A percentile compares a stretch with the other conserved stretches of the same genome.
These are phyloP conservation scores for Linepithema humile DNA, from an alignment of 1,140 invertebrate species.

Conservation along the genomic window DNA sequence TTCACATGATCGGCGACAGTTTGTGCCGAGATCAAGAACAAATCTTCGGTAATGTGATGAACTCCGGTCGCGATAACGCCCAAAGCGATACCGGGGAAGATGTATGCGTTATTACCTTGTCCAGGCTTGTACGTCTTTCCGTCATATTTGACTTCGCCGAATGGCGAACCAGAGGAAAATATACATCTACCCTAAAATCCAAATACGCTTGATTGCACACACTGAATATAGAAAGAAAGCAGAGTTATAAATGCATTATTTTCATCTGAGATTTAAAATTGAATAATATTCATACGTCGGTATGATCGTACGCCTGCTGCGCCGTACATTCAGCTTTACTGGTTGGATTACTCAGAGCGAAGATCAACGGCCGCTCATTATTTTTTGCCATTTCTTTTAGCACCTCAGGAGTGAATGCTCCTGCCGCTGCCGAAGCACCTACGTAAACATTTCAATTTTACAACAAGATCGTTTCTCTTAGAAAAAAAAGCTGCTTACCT, in stretches of 20 bases:
- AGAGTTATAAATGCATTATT: background rate
- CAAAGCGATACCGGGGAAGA: slow-evolving; percentile 97
- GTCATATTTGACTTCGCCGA: slow-evolving; percentile 91
- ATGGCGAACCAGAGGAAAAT: slow-evolving; percentile 97
- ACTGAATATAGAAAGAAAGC: background rate
- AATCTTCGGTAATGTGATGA: slow-evolving; percentile 94
- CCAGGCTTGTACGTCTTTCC: slow-evolving; percentile 94
- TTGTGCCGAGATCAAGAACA: slow-evolving; percentile 96
- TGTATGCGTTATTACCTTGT: slow-evolving; percentile 98
- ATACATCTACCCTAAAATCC: slow-evolving; percentile 91
- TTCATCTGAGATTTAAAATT: slow-evolving; percentile 8
- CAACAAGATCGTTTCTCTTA: slow-evolving; percentile 35
- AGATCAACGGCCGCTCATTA: slow-evolving; percentile 95
- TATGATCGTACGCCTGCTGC: slow-evolving; percentile 94
- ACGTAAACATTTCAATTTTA: slow-evolving; percentile 51
- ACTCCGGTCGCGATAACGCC: slow-evolving; percentile 95
- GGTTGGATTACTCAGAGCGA: slow-evolving; percentile 98
- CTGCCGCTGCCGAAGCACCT: slow-evolving; percentile 94
- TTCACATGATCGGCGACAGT: slow-evolving; percentile 89
- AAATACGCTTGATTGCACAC: background rate
- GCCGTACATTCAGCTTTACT: slow-evolving; percentile 98
- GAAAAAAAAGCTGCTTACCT: slow-evolving; percentile 85
- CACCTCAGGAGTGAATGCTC: slow-evolving; percentile 95
- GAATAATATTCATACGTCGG: slow-evolving; percentile 87
- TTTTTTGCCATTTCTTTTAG: slow-evolving; percentile 93